Evolutionary conservation across 2,888 invertebrate species (phyloP), one percentile per base, ranked within the genome.

Genomic region (Hipparchia semele): DNA sequence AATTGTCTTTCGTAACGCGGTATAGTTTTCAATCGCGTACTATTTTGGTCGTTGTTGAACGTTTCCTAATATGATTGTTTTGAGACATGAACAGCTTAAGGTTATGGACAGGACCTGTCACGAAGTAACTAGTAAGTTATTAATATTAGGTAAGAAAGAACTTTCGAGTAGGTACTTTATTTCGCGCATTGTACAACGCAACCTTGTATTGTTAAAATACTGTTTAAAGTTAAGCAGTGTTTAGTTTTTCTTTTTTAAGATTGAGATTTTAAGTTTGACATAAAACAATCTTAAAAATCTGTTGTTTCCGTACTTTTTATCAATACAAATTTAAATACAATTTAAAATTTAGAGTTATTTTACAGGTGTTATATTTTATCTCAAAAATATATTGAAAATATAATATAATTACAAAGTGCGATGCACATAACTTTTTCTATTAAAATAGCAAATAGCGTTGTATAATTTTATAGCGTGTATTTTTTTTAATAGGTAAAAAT

Each of bases 1-100:
- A 77, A 78, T 79, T 71, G 71, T 61, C 75, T 80, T 77, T 79
- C 74, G 77, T 71, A 80, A 79, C 70, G 46, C 54, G 23, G 65
- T 70, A 73, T 70, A 72, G 54, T 70, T 72, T 68, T 13, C 71
- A 46, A 64, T 59, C 67, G 60, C 54, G 71, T 62, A 59, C 60
- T 49, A 12, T 54, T 58, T 39, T 51, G 46, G 45, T 49, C 45
- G 6, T 60, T 64, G 46, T 23, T 64, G 49, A 59, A 56, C 12
- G 60, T 74, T 70, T 70, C 67, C 33, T 72, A 70, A 74, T 73
- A 54, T 64, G 33, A 73, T 67, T 70, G 66, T 73, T 68, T 59
- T 53, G 71, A 71, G 66, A 54, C 53, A 13, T 10, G 59, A 61
- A 61, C 61, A 69, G 53, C 33, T 69, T n/a, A 69, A 69, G 69